Base-by-base conservation (phyloP, 2,797 vertebrate genomes). In the Trachurus trachurus region DNA sequence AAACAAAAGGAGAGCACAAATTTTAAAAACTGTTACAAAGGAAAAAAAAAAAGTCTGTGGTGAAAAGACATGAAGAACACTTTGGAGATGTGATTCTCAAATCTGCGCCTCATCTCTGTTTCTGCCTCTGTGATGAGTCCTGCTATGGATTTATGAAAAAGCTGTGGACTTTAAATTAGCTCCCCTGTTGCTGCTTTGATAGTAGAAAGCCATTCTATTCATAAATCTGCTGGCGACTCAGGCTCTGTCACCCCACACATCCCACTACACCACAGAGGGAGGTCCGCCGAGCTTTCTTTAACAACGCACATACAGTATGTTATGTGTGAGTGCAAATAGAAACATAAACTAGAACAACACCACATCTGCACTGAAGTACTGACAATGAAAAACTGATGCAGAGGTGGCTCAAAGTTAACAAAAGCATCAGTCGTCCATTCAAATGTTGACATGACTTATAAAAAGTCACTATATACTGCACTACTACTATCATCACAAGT, bases 91-190 rank as follows among this genome's bases (percentile, higher is more conserved):
- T n/a, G 0, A 17, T 66, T 78, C 58, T 74, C 37, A 31, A 65
- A 78, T 79, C 63, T 82, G 56, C 42, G 54, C 29, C 60, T 79
- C 26, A 66, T 64, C 68, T 69, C 42, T 45, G 37, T 68, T 56
- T 73, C 37, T 16, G 62, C 56, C 66, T 15, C 65, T 47, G 39
- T 65, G 75, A 83, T 69, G 66, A 88, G 66, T 65, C 65, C 50
- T 40, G 44, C 80, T 47, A 45, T 21, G 37, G 64, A 54, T 84
- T 74, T 10, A 74, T 85, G 80, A 87, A 76, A 76, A 71, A 84
- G 80, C 39, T 76, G 68, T 80, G 78, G 68, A 76, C 80, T 82
- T 86, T 90, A 85, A 88, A 90, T 85, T 85, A 71, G 80, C 59
- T 87, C 83, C 83, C 61, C 39, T 60, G 82, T 82, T 83, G 69